These are phyloP conservation scores for Ophion slaviceki DNA, from an alignment of 2,888 invertebrate genomes.

Conservation along the genomic window DNA sequence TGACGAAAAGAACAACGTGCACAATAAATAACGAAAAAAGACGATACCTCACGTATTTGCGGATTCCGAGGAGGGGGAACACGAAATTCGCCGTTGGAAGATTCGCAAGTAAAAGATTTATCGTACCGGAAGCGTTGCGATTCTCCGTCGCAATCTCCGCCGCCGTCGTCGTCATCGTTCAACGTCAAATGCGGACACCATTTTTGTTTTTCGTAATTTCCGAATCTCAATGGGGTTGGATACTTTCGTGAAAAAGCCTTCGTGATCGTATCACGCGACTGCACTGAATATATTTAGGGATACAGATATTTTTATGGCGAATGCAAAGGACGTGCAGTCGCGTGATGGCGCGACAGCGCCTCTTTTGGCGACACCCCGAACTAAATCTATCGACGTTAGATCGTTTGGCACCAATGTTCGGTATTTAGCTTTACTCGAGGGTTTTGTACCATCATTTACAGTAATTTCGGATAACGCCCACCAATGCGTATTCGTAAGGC, in stretches of 20 bases:
- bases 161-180: neutral
- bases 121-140: neutral
- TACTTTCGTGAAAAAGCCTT: neutral
- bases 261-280: neutral
- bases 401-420: neutral
- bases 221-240: neutral
- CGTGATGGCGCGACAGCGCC: neutral
- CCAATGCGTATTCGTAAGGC: neutral
- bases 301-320: neutral
- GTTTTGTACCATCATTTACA: neutral
- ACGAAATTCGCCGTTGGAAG: neutral
- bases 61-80: neutral
- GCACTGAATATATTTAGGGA: neutral
- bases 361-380: neutral
- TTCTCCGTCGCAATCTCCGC: neutral
- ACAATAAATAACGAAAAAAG: neutral
- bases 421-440: neutral
- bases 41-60: neutral
- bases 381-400: neutral
- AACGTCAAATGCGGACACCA: neutral
- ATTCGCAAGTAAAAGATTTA: neutral
- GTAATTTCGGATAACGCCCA: neutral
- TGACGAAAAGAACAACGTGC: neutral
- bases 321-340: neutral
- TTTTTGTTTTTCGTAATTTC: neutral